These are phyloP conservation scores for Mobula hypostoma DNA, from an alignment of 2,113 vertebrate species.

Conservation along the genomic window DNA sequence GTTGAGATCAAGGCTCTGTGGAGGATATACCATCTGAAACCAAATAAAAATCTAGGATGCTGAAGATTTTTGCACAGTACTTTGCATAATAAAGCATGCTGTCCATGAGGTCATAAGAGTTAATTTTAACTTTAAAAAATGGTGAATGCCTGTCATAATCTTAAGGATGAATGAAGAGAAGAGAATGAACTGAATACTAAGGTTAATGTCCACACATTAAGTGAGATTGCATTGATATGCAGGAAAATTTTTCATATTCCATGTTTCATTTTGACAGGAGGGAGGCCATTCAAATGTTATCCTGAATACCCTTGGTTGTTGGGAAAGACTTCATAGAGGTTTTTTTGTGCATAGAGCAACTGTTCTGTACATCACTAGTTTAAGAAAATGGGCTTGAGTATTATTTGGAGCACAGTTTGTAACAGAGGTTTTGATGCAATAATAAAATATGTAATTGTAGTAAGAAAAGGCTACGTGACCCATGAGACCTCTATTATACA, in stretches of 20 bases:
- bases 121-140: background rate
- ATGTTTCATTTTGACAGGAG: no score
- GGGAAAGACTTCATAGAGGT: background rate
- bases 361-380: background rate
- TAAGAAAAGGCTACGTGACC: no score
- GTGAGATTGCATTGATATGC: background rate
- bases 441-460: no score
- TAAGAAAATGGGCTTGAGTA: background rate
- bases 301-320: background rate
- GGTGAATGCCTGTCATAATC: background rate
- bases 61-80: no score
- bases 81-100: no score
- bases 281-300: no score
- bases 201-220: background rate
- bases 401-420: background rate
- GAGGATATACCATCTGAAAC: no score
- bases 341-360: background rate
- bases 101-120: background rate
- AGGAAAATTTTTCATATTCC: background rate
- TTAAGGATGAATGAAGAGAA: background rate
- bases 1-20: no score
- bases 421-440: background rate
- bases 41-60: no score
- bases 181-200: background rate
- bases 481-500: no score